Evolutionary conservation across 1,140 invertebrate species (phyloP), one percentile per base, ranked within the genome.

Genomic region (Zophobas morio): DNA sequence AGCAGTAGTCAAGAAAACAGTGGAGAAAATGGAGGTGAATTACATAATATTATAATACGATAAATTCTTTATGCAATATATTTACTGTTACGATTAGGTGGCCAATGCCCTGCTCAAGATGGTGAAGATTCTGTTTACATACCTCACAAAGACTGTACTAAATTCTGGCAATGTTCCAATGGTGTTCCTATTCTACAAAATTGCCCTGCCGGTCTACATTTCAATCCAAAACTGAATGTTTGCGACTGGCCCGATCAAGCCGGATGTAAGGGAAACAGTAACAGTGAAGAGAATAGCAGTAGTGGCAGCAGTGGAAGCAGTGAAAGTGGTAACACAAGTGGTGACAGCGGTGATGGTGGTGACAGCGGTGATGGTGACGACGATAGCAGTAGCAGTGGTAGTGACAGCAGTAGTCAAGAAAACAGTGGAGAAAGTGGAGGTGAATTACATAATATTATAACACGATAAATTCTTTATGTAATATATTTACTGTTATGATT

Each of bases 141-240:
- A 20, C 80, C 85, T 0, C 86, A 91, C 75, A 73, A 81, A 1
- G 86, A 89, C 76, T 92, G 91, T 78, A 80, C 83, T 1, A 87
- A 84, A 70, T 93, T 90, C 80, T 92, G 89, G 81, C 86, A 88
- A 40, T 93, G 92, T 77, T 84, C 86, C 0, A 85, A 83, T 3
- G 89, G 89, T 0, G 56, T 80, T 20, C 84, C 88, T 1, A 84
- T 88, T 36, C 79, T 86, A 3, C 82, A 85, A 46, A 70, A 70
- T 6, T 87, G 87, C 76, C 84, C 85, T n/a, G 71, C 32, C 5
- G 85, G 84, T 1, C 70, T 85, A 34, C 76, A 84, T 20, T 89
- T 88, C 56, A 87, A 88, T 75, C 39, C 80, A 0, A 20, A n/a
- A 0, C 60, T 82, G n/a, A 66, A 84, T 37, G 79, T 84, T 1